Base-by-base conservation (phyloP, 1,140 invertebrate species). In the Leptestheria dahalacensis region DNA sequence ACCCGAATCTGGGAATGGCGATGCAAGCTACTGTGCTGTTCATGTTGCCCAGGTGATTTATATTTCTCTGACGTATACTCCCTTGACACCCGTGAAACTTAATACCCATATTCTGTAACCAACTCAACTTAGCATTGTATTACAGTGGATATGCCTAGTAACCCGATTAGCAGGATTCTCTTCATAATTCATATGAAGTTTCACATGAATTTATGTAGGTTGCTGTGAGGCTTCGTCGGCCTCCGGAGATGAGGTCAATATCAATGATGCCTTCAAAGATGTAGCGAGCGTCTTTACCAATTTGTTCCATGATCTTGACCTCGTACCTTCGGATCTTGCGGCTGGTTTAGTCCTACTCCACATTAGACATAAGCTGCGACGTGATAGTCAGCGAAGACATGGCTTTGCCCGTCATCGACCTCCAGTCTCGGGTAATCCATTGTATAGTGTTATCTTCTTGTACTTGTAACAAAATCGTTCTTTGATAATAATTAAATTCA, bases 251-350 rank as follows among this genome's bases (percentile, higher is more conserved):
- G 48, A 57, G 26, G n/a, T 25, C 12, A 61, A 49, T 46, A 26
- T 61, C 46, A 61, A 61, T 28, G 54, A 55, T 28, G 60, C 54
- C 0, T 61, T 56, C 26, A 24, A 54, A 23, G 60, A 62, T 51
- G 47, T 63, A 15, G 54, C 59, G 1, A 82, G 79, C 66, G 71
- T 88, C 9, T 73, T 87, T 63, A 83, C 79, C 65, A 79, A 82
- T 2, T 75, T 88, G 61, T 88, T 88, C 69, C 77, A 88, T 68
- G 86, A 85, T 62, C 82, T 86, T 0, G 87, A 94, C 73, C 72
- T 92, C 21, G 89, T 94, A 1, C 84, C 89, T 0, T 89, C 88
- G 0, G 91, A 95, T 68, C 78, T 93, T 18, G 81, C 89, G 49
- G 88, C 89, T 15, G 91, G 89, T 3, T 81, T 88, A 59, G 79